Base-by-base conservation (phyloP, 2,113 vertebrate species). In the Elaphurus davidianus region DNA sequence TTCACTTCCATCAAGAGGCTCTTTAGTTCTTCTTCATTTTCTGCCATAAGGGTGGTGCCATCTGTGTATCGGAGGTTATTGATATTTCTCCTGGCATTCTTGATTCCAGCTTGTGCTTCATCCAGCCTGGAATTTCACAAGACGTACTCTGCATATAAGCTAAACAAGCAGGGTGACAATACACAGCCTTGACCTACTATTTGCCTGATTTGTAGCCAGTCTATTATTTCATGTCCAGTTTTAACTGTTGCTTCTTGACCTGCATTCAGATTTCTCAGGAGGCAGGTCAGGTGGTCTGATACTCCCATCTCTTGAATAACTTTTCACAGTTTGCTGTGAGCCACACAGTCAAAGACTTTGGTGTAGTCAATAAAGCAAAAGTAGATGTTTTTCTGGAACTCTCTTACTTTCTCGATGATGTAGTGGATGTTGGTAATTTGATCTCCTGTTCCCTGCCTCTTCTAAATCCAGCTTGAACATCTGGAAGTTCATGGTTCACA, bases 91-190 rank as follows among this genome's bases (percentile, higher is more conserved):
- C 16, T 8, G 7, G 7, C 15, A n/a, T 19, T 67, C 33, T n/a
- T 67, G 33, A n/a, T 67, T 67, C 33, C 33, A 9, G 62, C 62
- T 19, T 67, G 16, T 67, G 7, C 33, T 67, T 67, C 62, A n/a
- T 67, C 16, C 33, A 67, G 62, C 33, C 62, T n/a, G 15, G 16
- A n/a, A n/a, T 67, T n/a, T n/a, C 1, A 0, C 16, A n/a, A 19
- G 62, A n/a, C 4, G 33, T 67, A 67, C 7, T n/a, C 3, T n/a
- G 16, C 16, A 67, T 19, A 9, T n/a, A n/a, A 67, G 16, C 17
- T n/a, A 67, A 67, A 67, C n/a, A 67, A 67, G 7, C 62, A 67
- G 33, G 0, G 7, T 67, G 62, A 67, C 16, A 67, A 67, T n/a
- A 67, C 4, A 4, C 33, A n/a, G 33, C 33, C 16, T 17, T 67